Conservation (phyloP, 2,888 invertebrate species). For the Protodeltote pygarga region DNA sequence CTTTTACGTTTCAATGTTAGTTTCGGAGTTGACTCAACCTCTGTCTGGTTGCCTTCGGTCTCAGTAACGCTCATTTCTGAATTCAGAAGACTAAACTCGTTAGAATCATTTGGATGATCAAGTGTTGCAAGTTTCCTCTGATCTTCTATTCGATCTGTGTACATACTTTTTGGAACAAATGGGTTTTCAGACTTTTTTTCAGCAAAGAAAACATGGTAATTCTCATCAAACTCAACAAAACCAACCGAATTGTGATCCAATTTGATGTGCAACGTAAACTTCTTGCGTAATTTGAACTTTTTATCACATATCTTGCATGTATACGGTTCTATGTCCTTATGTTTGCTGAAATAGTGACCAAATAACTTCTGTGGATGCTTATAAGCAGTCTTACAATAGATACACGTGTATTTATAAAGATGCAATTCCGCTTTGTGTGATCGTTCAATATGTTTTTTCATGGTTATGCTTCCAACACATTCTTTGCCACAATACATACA, state of each 20-base stretch:
- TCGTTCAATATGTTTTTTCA: constrained; percentile 68
- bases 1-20: constrained; percentile 41
- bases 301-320: constrained; percentile 73
- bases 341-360: constrained; percentile 67
- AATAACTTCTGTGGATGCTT: constrained; percentile 76
- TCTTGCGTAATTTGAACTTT: constrained; percentile 65
- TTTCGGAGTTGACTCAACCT: constrained; percentile 26
- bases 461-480: constrained; percentile 58
- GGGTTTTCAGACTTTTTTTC: constrained; percentile 68
- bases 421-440: constrained; percentile 59
- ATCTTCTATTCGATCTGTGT: constrained; percentile 9
- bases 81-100: constrained; percentile 7
- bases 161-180: constrained; percentile 54
- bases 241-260: constrained; percentile 70
- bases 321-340: constrained; percentile 70
- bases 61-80: constrained; percentile 47
- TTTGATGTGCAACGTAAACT: constrained; percentile 76
- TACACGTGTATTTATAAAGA: constrained; percentile 73
- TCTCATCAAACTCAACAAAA: constrained; percentile 74
- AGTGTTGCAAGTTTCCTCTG: neutral
- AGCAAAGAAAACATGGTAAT: constrained; percentile 72
- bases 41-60: constrained; percentile 52
- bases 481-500: constrained; percentile 71
- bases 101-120: neutral
- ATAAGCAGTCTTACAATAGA: constrained; percentile 62